These are phyloP conservation scores for Macrobrachium rosenbergii DNA, from an alignment of 1,140 invertebrate species.

Conservation along the genomic window DNA sequence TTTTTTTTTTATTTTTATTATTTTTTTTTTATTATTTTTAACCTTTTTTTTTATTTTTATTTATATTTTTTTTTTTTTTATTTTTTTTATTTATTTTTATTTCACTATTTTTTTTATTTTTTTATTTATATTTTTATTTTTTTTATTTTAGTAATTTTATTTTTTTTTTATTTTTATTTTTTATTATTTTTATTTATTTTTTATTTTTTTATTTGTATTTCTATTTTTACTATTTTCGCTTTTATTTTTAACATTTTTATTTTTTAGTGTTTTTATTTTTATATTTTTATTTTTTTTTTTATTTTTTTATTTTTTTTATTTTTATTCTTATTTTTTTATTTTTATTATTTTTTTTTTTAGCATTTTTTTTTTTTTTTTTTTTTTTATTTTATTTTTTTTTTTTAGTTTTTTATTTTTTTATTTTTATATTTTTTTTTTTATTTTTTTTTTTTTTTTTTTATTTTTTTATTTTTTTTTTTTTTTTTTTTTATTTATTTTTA, in stretches of 20 bases:
- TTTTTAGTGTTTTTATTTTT: too few species aligned
- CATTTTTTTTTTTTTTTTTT: too few species aligned
- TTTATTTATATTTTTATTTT: neutral
- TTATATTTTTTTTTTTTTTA: neutral
- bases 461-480: neutral
- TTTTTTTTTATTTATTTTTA: neutral
- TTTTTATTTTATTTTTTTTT: too few species aligned
- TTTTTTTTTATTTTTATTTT: neutral
- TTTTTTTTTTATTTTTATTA: neutral
- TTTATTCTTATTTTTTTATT: too few species aligned
- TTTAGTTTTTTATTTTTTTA: too few species aligned
- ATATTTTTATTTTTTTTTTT: too few species aligned
- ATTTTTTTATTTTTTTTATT: too few species aligned
- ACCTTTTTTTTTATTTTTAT: neutral
- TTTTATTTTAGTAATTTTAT: too few species aligned
- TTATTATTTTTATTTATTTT: neutral
- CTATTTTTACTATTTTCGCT: neutral
- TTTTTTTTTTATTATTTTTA: neutral
- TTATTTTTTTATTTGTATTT: neutral
- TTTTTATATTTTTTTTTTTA: neutral
- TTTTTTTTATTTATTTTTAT: neutral
- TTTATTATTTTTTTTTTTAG: too few species aligned
- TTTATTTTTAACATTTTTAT: neutral
- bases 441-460: constrained; percentile 1
- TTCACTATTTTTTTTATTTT: neutral